These are phyloP conservation scores for Physella acuta DNA, from an alignment of 1,140 invertebrate genomes.

Conservation along the genomic window DNA sequence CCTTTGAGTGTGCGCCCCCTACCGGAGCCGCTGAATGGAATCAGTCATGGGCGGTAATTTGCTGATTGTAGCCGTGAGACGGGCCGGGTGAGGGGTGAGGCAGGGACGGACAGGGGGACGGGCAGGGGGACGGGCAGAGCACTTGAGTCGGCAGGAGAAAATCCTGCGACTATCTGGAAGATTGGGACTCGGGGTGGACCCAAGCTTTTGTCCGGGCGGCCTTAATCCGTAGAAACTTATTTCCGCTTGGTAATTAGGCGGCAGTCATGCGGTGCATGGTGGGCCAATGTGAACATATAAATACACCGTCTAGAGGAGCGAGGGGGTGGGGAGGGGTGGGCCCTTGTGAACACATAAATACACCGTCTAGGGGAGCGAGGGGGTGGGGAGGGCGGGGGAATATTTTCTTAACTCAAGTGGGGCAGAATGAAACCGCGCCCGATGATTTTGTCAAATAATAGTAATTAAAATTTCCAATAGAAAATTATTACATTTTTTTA, in stretches of 20 bases:
- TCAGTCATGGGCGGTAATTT: constrained; percentile 6
- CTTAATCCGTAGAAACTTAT: constrained; percentile 15
- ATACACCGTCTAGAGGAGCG: neutral
- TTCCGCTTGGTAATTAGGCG: constrained; percentile 11
- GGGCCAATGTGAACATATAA: too few relatives aligned
- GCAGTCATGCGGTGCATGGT: constrained; percentile 1
- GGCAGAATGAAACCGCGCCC: too few relatives aligned
- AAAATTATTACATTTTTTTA: too few relatives aligned
- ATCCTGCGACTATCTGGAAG: neutral
- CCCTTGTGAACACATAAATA: too few relatives aligned
- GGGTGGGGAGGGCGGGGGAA: neutral
- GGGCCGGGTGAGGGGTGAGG: too few relatives aligned
- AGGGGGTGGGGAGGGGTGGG: neutral
- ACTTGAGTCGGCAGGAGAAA: neutral
- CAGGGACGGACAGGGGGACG: too few relatives aligned
- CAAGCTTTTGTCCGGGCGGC: neutral
- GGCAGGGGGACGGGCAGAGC: neutral
- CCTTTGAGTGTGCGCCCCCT: constrained; percentile 6
- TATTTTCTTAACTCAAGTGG: neutral
- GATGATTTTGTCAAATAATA: too few relatives aligned
- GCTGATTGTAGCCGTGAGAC: constrained; percentile 1
- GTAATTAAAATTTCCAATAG: too few relatives aligned
- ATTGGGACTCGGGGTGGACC: neutral
- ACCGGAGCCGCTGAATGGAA: neutral
- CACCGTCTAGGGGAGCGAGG: neutral